Conservation (phyloP, 2,888 invertebrate species). For the Eilema caniola region DNA sequence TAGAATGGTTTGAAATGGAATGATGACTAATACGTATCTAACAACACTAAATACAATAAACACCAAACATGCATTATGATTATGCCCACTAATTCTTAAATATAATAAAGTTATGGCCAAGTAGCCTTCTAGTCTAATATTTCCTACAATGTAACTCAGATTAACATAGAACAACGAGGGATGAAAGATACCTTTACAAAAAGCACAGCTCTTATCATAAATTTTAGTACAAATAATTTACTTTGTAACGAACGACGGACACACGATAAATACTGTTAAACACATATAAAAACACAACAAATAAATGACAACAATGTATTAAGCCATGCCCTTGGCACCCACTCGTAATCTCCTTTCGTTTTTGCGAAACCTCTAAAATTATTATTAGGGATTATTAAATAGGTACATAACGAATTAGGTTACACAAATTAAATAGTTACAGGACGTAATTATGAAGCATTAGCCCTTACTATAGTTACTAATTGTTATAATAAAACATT, state of each 20-base stretch:
- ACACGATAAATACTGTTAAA: conserved; percentile 50
- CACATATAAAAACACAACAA: conserved; percentile 47
- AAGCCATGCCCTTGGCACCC: conserved; percentile 50
- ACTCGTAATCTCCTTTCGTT: conserved; percentile 69
- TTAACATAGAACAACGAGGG: conserved; percentile 67
- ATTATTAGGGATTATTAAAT: conserved; percentile 75
- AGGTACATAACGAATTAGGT: conserved; percentile 68
- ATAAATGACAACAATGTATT: conserved; percentile 50
- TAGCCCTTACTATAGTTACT: conserved; percentile 43
- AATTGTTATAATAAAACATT: conserved; percentile 39
- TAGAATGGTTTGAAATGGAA: neutral
- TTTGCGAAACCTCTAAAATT: conserved; percentile 84
- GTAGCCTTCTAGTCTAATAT: neutral
- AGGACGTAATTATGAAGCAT: conserved; percentile 59
- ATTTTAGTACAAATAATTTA: conserved; percentile 46
- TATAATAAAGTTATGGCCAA: neutral
- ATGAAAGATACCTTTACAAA: conserved; percentile 77
- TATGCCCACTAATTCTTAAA: neutral
- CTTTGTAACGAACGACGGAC: conserved; percentile 50
- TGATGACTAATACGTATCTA: neutral
- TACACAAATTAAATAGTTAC: conserved; percentile 62
- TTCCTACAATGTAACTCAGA: neutral
- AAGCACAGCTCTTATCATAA: conserved; percentile 77
- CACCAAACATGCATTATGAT: neutral
- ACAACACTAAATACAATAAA: neutral